Evolutionary conservation across 2,797 vertebrate species (phyloP), one percentile per base, ranked within the genome.

Genomic region (Anguilla pacifica): DNA sequence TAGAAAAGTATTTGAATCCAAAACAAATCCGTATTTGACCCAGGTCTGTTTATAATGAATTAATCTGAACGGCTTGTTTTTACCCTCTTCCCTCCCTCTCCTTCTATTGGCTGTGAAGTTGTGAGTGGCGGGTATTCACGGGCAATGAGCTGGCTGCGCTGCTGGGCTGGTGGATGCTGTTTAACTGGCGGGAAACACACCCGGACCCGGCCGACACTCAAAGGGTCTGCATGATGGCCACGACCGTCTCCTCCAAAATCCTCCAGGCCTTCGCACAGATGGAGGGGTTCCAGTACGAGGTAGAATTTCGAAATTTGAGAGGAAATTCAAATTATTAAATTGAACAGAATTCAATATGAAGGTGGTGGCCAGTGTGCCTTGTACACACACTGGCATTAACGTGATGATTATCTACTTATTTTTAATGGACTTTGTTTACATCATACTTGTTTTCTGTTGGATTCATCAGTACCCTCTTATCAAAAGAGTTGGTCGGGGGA

Each of bases 91-190:
- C 79, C 55, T 43, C 35, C 19, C n/a, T 28, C 57, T 39, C 35
- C 39, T 19, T 55, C 2, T 74, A 7, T 55, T 85, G 22, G 31
- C 51, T 19, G 25, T 49, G 0, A 93, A 98, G 98, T 84, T 95
- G 94, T 55, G 87, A 88, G 13, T 99, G 98, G 98, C 99, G 97
- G 93, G 96, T 99, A 90, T 99, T 99, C 93, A 96, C 97, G 0
- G 98, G 98, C 0, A 99, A 99, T 0, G 98, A 99, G 92, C 88
- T 99, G 72, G 98, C 97, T 0, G 98, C 98, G 15, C 91, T 99
- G 92, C 95, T 99, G 61, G 98, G 98, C 0, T 99, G 98, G 98
- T 99, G 98, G 98, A 97, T 99, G 97, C 96, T 98, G 89, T 96
- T 95, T 10, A 94, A 97, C 89, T 98, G 98, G 98, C 97, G 96